Base-by-base conservation (phyloP, 1,140 invertebrate species). In the Drosophila triauraria region DNA sequence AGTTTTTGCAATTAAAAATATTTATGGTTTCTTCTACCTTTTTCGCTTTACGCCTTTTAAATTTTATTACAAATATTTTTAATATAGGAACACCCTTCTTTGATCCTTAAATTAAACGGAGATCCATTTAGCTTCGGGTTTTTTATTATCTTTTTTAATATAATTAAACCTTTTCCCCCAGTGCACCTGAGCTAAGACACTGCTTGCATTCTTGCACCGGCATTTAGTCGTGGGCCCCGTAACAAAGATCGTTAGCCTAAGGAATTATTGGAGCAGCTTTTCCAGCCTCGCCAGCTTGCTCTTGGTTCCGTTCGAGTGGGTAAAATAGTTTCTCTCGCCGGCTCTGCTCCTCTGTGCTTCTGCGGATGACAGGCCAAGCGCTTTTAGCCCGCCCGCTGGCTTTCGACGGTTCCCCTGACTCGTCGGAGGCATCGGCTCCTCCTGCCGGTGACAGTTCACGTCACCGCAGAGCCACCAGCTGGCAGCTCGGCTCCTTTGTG, bases 401-500 rank as follows among this genome's bases (percentile, higher is more conserved):
- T 57, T 38, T 68, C n/a, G 35, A 25, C 25, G 17, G 43, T 7
- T 62, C 30, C n/a, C 57, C n/a, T 12, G 6, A 27, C 15, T 35
- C 20, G 8, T 17, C 17, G 15, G 12, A 35, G 57, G 42, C 42
- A 17, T 51, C 6, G 46, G 46, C 15, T 61, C 59, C 46, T 53
- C 40, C 56, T 72, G 69, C 23, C 23, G 54, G 53, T 72, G 69
- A 72, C 69, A 72, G 69, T 72, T 72, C 69, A 71, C 46, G 67
- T 72, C 44, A 50, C 57, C 75, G 42, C 50, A 67, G 54, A 77
- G 51, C 61, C 71, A 75, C 47, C 69, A 48, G 57, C 48, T 67
- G 64, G 63, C 57, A 62, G 60, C 46, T 35, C 30, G 50, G 58
- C 81, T 77, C 61, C 80, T 84, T 83, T 88, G 80, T 80, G 68